These are phyloP conservation scores for Neodon shergylaensis DNA, from an alignment of 2,113 vertebrate genomes.

Conservation along the genomic window DNA sequence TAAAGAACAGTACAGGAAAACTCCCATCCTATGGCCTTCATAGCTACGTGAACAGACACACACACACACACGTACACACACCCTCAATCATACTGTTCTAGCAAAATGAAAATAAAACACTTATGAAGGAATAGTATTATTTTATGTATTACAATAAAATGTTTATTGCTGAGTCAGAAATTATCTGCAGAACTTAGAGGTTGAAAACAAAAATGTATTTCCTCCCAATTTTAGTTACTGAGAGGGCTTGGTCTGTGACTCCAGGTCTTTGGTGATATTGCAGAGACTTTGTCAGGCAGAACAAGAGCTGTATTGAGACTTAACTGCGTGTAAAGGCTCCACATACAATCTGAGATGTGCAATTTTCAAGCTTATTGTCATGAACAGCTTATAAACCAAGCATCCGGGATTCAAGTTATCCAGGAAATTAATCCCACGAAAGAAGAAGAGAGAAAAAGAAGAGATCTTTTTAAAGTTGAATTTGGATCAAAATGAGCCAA, in stretches of 20 bases:
- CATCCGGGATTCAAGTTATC: not conserved
- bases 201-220: not conserved
- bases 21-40: not conserved
- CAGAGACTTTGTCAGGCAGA: not conserved
- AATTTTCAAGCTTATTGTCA: constrained; percentile 18
- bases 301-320: not conserved
- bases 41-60: not conserved
- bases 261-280: not conserved
- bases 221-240: not conserved
- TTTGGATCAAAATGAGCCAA: not conserved
- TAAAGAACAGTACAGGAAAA: not conserved
- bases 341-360: not conserved
- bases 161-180: not conserved
- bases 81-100: not conserved
- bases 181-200: not conserved
- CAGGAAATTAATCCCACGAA: not conserved
- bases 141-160: not conserved
- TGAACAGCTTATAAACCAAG: not conserved
- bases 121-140: not conserved
- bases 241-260: not conserved
- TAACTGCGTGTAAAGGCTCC: not conserved
- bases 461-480: not conserved
- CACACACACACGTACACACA: too few species aligned
- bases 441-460: not conserved
- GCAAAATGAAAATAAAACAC: not conserved